Percentiles rank a stretch among this genome's conserved stretches.
phyloP scores from a whole-genome alignment of 1,140 invertebrate species.

The Potamilus streckersoni region DNA sequence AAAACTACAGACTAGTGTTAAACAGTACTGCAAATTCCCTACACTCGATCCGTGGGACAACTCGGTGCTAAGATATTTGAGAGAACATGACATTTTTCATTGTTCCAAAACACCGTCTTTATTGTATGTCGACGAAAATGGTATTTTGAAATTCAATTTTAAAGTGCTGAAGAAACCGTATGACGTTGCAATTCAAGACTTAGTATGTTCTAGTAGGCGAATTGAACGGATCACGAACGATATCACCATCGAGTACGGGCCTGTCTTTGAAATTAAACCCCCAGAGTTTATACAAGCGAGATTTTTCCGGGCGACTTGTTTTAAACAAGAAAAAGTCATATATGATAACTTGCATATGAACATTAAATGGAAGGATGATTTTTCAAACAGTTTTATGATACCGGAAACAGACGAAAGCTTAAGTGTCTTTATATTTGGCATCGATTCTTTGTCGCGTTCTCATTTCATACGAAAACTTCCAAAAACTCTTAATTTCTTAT shows the following conservation, averaged over 20 bases:
- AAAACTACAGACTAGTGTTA: too few relatives aligned
- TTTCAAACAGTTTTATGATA: not conserved
- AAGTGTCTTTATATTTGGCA: constrained; percentile 27
- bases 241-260: not conserved
- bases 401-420: constrained; percentile 10
- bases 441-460: constrained; percentile 37
- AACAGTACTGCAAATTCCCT: constrained; percentile 13
- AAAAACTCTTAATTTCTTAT: constrained; percentile 34
- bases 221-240: constrained; percentile 11
- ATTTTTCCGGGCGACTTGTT: constrained; percentile 15
- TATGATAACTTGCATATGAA: constrained; percentile 24
- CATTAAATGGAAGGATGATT: constrained; percentile 7
- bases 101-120: constrained; percentile 13
- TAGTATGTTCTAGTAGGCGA: constrained; percentile 16
- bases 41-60: constrained; percentile 29
- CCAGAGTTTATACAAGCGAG: constrained; percentile 11
- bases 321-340: not conserved
- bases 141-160: constrained; percentile 11
- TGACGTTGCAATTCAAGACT: not conserved
- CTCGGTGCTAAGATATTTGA: not conserved
- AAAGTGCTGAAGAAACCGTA: constrained; percentile 4
- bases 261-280: constrained; percentile 6
- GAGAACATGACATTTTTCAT: not conserved
- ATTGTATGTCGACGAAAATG: constrained; percentile 21
- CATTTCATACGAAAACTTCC: constrained; percentile 33